These are phyloP conservation scores for Propithecus coquereli DNA, from an alignment of 2,113 vertebrate genomes.

Conservation along the genomic window DNA sequence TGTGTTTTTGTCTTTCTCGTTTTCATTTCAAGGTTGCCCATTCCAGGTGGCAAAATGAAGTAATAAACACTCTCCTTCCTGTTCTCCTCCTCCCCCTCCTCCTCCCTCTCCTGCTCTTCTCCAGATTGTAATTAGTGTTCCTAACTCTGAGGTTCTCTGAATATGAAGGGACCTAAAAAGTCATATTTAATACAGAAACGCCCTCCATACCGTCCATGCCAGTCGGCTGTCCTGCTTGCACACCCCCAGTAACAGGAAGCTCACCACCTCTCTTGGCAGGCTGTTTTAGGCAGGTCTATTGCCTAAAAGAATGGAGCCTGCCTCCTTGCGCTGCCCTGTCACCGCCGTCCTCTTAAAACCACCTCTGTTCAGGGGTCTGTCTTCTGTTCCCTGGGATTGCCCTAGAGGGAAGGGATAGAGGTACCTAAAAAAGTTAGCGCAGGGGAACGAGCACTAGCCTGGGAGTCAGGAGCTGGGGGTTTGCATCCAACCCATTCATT, in stretches of 20 bases:
- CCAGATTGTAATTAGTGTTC: not conserved
- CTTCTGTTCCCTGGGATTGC: not conserved
- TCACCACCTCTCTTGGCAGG: not conserved
- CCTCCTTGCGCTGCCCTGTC: not conserved
- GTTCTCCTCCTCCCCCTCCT: not conserved
- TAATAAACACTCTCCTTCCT: not conserved
- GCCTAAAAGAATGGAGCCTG: not conserved
- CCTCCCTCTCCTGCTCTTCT: not conserved
- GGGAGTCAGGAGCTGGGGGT: too few relatives aligned
- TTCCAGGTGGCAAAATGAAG: not conserved
- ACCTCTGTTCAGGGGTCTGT: not conserved
- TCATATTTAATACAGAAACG: not conserved
- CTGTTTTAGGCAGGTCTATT: not conserved
- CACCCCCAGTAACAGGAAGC: not conserved
- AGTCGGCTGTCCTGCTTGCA: not conserved
- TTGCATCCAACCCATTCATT: not conserved
- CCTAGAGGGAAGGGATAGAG: not conserved
- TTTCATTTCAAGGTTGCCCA: constrained; percentile 14
- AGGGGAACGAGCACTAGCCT: not conserved
- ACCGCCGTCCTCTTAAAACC: fast-evolving
- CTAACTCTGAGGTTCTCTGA: not conserved
- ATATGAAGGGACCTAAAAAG: not conserved
- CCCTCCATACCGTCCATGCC: not conserved
- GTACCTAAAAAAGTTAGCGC: not conserved
- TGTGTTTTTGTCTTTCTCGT: constrained; percentile 24